Evolutionary conservation across 2,113 vertebrate genomes (phyloP), one percentile per base, ranked within the genome.

Genomic region (Vulpes lagopus): DNA sequence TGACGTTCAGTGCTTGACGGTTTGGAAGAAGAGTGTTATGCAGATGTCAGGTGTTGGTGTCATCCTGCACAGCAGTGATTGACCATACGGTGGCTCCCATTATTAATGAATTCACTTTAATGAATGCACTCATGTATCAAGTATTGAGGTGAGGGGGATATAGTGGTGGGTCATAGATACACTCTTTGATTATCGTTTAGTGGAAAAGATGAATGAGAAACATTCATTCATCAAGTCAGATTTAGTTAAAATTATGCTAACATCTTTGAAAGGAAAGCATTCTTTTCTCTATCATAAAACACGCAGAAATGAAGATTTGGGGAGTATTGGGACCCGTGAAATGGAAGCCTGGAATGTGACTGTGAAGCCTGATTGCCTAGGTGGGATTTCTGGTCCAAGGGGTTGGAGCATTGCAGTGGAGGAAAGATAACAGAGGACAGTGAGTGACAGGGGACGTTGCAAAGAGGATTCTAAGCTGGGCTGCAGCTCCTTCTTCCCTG

Each of bases 121-220:
- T 59, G 20, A 74, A 14, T 38, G 51, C 62, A 81, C 12, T 76
- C 35, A 16, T 67, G 95, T 67, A 60, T 89, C 57, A 79, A 53
- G 14, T 64, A 20, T 60, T 55, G 80, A 84, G 74, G 49, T 30
- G 74, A 49, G 20, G 22, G 51, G 53, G 30, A 67, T 62, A 59
- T 4, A 38, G 38, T 67, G 67, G 5, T 64, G 49, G 60, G 65
- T 22, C 74, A 32, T n/a, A 88, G 80, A 65, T 32, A n/a, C 22
- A 27, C 62, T 86, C 32, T 19, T 79, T 71, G 49, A 65, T 73
- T 86, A 89, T 49, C 17, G 0, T 64, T 79, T 83, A 94, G 38
- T 87, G 67, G 55, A 93, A 96, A 67, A 94, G 55, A 89, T 94
- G 32, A 96, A 64, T 32, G 25, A 53, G 53, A 19, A 94, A 16